Conservation (phyloP, 2,797 vertebrate species). For the Poeciliopsis gracilis region DNA sequence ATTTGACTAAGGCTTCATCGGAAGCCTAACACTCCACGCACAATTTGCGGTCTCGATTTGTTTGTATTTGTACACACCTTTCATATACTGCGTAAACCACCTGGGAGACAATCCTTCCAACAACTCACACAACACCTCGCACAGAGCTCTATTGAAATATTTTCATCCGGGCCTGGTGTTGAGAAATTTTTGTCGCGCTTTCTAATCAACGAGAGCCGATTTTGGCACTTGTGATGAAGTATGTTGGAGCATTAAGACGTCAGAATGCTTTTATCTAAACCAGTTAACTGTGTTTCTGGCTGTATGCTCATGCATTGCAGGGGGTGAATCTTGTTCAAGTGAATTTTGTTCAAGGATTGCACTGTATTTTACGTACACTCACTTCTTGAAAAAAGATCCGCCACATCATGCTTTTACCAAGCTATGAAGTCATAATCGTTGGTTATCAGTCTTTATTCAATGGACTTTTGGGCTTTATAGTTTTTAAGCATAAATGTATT, state of each 20-base stretch:
- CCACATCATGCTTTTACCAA: not conserved
- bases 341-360: not conserved
- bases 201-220: too few species aligned
- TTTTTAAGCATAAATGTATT: not conserved
- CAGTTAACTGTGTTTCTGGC: not conserved
- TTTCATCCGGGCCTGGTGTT: too few species aligned
- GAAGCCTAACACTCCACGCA: not conserved
- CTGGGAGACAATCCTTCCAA: too few species aligned
- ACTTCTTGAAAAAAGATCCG: not conserved
- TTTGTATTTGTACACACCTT: too few species aligned
- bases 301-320: not conserved
- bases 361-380: not conserved
- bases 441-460: not conserved
- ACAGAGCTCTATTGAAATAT: too few species aligned
- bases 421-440: not conserved
- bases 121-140: too few species aligned
- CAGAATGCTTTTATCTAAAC: not conserved
- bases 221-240: too few species aligned
- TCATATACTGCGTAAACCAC: too few species aligned
- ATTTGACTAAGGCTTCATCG: not conserved
- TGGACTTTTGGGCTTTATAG: not conserved
- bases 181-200: too few species aligned
- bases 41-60: too few species aligned
- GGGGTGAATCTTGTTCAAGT: not conserved
- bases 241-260: not conserved